Evolutionary conservation across 2,888 invertebrate species (phyloP), one percentile per base, ranked within the genome.

Genomic region (Xiphydria camelus): DNA sequence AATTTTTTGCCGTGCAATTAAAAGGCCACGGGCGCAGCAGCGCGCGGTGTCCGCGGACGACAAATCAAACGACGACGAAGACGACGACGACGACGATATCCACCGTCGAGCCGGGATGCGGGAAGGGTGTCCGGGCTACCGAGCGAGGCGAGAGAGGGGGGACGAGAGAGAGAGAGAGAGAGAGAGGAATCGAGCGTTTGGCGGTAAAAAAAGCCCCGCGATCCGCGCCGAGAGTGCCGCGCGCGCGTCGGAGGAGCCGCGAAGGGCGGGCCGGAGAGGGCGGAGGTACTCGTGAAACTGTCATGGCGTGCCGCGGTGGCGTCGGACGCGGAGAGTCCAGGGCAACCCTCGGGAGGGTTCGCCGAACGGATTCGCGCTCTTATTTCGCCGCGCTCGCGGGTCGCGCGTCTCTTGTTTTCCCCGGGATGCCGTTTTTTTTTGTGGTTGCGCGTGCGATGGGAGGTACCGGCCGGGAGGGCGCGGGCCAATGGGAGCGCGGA

Each of bases 381-480:
- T 12, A 7, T 10, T 34, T n/a, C 15, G 33, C 39, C 23, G 25
- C 34, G 10, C 32, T 17, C 4, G 39, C 25, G 26, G n/a, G 2
- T 4, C 3, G 35, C 14, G n/a, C 35, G 34, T 34, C 42, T 42
- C 35, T 42, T 42, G 42, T 42, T 42, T 29, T 29, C 29, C 29
- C 29, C 15, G 29, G 53, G 49, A 47, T 44, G 58, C 56, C 12
- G 12, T 15, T 29, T 29, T 29, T n/a, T n/a, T 29, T 44, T 35
- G 31, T 44, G 23, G 25, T 26, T 31, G 69, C 68, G 68, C 63
- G 63, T 66, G 64, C 66, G 65, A 57, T 69, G 66, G 69, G 69
- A 64, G 69, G 61, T 50, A 58, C 65, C 66, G 43, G 55, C 36
- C 54, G 52, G 53, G 53, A 49, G 52, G 51, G 52, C 37, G 42